These are phyloP conservation scores for Scaptomyza tumidula DNA, from an alignment of 2,888 invertebrate species.

Conservation along the genomic window DNA sequence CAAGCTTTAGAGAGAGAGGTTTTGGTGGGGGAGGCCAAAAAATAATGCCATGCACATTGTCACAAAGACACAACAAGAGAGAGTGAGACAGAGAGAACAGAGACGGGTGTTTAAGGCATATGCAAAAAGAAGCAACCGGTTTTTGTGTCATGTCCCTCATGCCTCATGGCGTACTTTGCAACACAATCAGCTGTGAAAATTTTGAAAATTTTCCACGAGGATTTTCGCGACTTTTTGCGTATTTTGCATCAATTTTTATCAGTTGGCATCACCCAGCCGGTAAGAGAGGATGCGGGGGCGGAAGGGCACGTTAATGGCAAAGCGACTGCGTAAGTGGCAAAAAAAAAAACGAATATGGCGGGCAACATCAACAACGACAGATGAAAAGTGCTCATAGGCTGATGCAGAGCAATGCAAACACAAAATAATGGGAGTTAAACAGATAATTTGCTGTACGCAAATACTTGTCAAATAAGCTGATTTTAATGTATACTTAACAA, in stretches of 20 bases:
- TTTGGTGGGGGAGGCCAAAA: constrained; percentile 17
- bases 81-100: constrained; percentile 6
- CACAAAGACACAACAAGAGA: constrained; percentile 8
- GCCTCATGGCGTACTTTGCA: constrained; percentile 59
- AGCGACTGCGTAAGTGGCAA: constrained; percentile 70
- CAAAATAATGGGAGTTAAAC: no score
- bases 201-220: constrained; percentile 85
- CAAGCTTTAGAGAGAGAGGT: constrained; percentile 10
- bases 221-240: constrained; percentile 84
- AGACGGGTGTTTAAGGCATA: constrained; percentile 64
- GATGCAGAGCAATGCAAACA: constrained; percentile 9
- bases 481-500: no score
- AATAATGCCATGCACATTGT: constrained; percentile 67
- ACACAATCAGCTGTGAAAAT: constrained; percentile 85
- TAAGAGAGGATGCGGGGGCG: constrained; percentile 6
- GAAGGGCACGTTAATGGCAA: constrained; percentile 63
- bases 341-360: constrained; percentile 62
- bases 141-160: constrained; percentile 26
- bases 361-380: constrained; percentile 33
- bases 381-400: constrained; percentile 52
- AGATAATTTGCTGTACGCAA: no score
- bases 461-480: no score
- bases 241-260: constrained; percentile 82
- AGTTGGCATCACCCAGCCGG: constrained; percentile 58
- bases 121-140: constrained; percentile 73